Base-by-base conservation (phyloP, 2,113 vertebrate species). In the Gila orcuttii region DNA sequence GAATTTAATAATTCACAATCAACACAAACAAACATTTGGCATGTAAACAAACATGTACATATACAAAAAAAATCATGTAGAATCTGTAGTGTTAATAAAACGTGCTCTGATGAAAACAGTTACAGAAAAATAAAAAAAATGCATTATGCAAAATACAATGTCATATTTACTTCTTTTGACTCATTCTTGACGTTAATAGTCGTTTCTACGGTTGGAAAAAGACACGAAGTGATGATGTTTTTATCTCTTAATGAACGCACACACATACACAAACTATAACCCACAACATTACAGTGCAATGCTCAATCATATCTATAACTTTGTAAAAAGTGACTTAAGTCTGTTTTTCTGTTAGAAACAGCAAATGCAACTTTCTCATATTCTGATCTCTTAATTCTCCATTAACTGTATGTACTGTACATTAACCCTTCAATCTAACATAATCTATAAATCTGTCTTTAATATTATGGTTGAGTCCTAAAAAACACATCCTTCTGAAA, bases 221-320 rank as follows among this genome's bases (percentile, higher is more conserved):
- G 79, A 39, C 79, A 64, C 64, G n/a, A 39, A 6, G 47, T 69
- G 55, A 28, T 86, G 45, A 28, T 86, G 45, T 45, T 39, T 47
- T 28, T 68, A 42, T 23, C 36, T 69, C 33, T 39, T 69, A 69
- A 36, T 45, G 12, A 8, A 36, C 33, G 66, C 31, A 42, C 57
- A 66, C 10, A 25, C 19, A 66, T 5, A 60, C 25, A 84, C 64
- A 66, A 55, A 74, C 5, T 39, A 19, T 39, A 23, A 84, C 68
- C 57, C 57, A 74, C 45, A 52, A 86, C 62, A 79, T 73, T 73
- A 76, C 82, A 88, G 80, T 86, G 80, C 84, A 86, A 78, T 25
- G 78, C 50, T 86, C 68, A 85, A 36, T 82, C 50, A 88, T 31
- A 71, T 79, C 62, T 83, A 88, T 39, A 69, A 74, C 62, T 83